These are phyloP conservation scores for Ennomos fuscantarius DNA, from an alignment of 2,888 invertebrate genomes.

Conservation along the genomic window DNA sequence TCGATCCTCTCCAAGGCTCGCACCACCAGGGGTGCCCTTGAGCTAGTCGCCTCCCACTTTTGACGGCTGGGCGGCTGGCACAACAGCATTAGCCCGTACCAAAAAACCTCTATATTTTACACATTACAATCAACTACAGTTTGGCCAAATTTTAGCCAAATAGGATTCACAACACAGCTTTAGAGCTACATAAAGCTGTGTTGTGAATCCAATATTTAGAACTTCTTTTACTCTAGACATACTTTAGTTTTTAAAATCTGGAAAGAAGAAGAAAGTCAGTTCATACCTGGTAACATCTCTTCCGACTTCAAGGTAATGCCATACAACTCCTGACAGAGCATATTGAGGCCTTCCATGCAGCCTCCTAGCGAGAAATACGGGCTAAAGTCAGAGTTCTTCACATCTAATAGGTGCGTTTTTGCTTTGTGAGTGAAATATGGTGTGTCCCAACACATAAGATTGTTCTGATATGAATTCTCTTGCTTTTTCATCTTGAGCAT, in stretches of 20 bases:
- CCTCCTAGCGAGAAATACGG: conserved; percentile 96
- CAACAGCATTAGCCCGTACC: too few species aligned
- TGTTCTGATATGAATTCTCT: conserved; percentile 61
- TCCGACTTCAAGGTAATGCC: conserved; percentile 91
- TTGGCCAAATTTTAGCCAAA: too few species aligned
- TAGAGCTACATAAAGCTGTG: too few species aligned
- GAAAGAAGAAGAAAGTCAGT: not conserved
- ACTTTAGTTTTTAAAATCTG: too few species aligned
- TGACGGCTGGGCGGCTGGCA: too few species aligned
- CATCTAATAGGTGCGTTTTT: conserved; percentile 88
- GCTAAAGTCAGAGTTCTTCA: conserved; percentile 89
- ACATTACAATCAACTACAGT: too few species aligned
- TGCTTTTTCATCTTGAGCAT: conserved; percentile 91
- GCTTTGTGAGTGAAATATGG: conserved; percentile 92
- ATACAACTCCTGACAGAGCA: conserved; percentile 93
- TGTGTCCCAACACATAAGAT: conserved; percentile 92
- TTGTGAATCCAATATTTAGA: not conserved
- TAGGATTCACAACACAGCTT: too few species aligned
- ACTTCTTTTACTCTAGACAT: not conserved
- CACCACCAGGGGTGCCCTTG: too few species aligned
- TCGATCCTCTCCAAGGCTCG: too few species aligned
- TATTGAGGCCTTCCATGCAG: conserved; percentile 98
- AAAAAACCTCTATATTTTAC: too few species aligned
- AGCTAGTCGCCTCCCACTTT: too few species aligned
- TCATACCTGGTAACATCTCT: conserved; percentile 87